Evolutionary conservation across 37 sponge, comb jelly and placozoan genomes (phyloP).

Genomic region (Halichondria panicea): DNA sequence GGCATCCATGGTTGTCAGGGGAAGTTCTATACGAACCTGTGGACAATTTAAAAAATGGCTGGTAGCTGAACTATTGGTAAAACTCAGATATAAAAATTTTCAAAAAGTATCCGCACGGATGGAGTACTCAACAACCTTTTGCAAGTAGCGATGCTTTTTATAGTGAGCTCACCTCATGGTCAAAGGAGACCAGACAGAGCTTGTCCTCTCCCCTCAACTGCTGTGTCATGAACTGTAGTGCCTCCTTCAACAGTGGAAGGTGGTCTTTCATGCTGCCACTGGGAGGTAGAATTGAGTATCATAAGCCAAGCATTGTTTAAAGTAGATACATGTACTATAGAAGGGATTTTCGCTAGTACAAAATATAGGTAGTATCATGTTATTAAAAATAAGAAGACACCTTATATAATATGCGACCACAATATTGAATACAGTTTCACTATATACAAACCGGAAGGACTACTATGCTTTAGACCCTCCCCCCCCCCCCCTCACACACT

Average conservation of each 20-base stretch:
- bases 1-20: constrained; percentile 75
- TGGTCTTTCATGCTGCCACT: constrained; percentile 94
- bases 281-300: not conserved
- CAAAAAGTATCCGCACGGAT: not conserved
- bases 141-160: not conserved
- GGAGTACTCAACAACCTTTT: not conserved
- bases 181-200: constrained; percentile 81
- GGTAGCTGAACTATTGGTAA: not conserved
- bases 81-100: not conserved
- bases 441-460: no score
- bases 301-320: no score
- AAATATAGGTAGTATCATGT: no score
- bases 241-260: constrained; percentile 84
- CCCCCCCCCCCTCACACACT: not conserved
- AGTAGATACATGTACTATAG: no score
- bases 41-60: not conserved
- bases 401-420: no score
- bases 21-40: constrained; percentile 54
- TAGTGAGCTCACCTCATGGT: constrained; percentile 71
- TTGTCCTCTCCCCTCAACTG: constrained; percentile 85
- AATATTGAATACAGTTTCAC: no score
- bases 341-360: no score
- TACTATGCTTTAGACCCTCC: not conserved
- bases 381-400: not conserved
- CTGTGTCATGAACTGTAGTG: constrained; percentile 86